Base-by-base conservation (phyloP, 2,888 invertebrate genomes). In the Zaprionus bogoriensis region DNA sequence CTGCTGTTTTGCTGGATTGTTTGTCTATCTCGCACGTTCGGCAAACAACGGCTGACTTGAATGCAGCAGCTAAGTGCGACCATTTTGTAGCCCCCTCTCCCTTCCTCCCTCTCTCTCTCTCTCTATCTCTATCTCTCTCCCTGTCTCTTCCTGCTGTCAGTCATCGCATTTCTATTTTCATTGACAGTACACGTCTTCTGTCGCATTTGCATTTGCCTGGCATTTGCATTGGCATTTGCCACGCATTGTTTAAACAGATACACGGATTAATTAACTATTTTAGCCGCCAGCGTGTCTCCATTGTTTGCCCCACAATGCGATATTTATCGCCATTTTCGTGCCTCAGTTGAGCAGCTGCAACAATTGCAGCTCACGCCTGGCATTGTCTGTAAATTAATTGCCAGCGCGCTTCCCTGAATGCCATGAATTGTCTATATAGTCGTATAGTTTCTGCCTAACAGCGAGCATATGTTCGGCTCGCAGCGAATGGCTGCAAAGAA, bases 261-360 rank as follows among this genome's bases (percentile, higher is more conserved):
- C 58, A 57, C 48, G 59, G 53, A 67, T 78, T 76, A 82, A 82
- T 78, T 78, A 76, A 76, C 82, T 70, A 74, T 63, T 73, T 72
- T 79, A 61, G 73, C 66, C 55, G 65, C 41, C 9, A 25, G 23
- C 36, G 4, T 45, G 14, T 44, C 44, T 44, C 3, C 41, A 19
- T 48, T 57, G 55, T 50, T 48, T 32, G 6, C 41, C 61, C 45
- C 10, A 61, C 67, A 71, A 62, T 71, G 30, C 39, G 6, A 54
- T 36, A 36, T 62, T 71, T 67, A 71, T 58, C 51, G 46, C 25
- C 4, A 36, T 44, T 58, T 61, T 58, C 36, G 51, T 42, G 58
- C 54, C 47, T 59, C 73, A 66, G 27, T 48, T 66, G 54, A 45
- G n/a, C n/a, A 22, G 14, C 32, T 5, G n/a, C 12, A 36, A 22